Conservation (phyloP, 2,797 vertebrate genomes). For the Ctenopoma kingsleyae region DNA sequence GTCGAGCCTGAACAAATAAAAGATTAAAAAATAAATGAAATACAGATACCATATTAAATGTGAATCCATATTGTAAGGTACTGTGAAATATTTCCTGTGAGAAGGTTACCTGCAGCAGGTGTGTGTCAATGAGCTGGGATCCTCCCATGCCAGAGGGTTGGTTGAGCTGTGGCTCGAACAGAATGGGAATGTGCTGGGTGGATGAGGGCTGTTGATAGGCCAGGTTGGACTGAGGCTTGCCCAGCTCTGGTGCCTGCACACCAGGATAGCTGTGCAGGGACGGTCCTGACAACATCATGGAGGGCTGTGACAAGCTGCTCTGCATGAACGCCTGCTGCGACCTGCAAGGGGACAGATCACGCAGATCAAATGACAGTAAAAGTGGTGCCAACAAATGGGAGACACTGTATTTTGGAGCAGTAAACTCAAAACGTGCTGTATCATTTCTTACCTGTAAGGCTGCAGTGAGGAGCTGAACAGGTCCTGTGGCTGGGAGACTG, state of each 20-base stretch:
- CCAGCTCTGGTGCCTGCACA: conserved; percentile 94
- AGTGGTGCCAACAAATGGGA: neutral
- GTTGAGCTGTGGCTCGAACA: conserved; percentile 96
- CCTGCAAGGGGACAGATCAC: conserved; percentile 72
- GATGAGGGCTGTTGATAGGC: conserved; percentile 96
- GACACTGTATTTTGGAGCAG: neutral
- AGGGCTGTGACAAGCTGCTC: conserved; percentile 94
- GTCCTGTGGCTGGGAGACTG: conserved; percentile 97
- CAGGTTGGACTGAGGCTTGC: conserved; percentile 95
- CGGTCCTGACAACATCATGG: conserved; percentile 95
- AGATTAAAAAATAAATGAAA: neutral
- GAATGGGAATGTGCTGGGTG: conserved; percentile 95
- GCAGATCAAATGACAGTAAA: conserved; percentile 4
- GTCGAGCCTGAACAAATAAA: conserved; percentile 87
- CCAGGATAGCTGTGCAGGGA: conserved; percentile 95
- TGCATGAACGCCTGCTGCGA: conserved; percentile 99
- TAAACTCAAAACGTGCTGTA: neutral
- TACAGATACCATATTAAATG: neutral
- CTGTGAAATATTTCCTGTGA: neutral
- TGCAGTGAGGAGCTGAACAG: conserved; percentile 96
- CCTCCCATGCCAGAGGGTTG: conserved; percentile 95
- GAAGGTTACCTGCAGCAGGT: conserved; percentile 91
- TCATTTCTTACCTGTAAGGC: conserved; percentile 89
- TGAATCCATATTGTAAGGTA: neutral
- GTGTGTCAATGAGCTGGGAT: conserved; percentile 97